Conservation (phyloP, 2,888 invertebrate species). For the Callinectes sapidus region DNA sequence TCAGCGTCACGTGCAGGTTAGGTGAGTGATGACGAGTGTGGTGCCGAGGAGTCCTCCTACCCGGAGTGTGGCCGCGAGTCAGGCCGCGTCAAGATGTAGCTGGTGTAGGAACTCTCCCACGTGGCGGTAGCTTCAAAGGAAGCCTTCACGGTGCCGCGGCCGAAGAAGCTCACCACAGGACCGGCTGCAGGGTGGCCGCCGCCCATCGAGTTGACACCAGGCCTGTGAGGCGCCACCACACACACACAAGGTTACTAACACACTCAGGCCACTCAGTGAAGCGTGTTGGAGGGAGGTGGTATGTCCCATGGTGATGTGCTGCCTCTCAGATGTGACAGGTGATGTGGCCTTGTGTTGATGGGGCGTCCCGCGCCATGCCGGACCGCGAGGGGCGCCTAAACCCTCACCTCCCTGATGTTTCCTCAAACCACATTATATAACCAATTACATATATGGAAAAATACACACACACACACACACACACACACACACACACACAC, state of each 20-base stretch:
- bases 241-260: not conserved
- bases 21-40: not conserved
- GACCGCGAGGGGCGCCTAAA: not conserved
- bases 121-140: not conserved
- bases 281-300: not conserved
- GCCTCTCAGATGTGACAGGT: not conserved
- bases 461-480: not conserved
- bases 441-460: not conserved
- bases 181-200: not conserved
- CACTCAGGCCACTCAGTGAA: not conserved
- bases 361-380: not conserved
- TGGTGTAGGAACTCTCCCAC: conserved; percentile 29
- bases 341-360: not conserved
- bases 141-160: not conserved
- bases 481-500: not conserved
- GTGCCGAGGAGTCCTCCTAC: conserved; percentile 30
- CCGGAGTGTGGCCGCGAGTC: not conserved
- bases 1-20: conserved; percentile 28
- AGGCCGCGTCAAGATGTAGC: not conserved
- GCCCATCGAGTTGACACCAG: conserved; percentile 14
- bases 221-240: conserved; percentile 32
- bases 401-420: not conserved
- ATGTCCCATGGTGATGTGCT: not conserved
- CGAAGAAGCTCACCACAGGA: not conserved
- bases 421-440: not conserved